Base-by-base conservation (phyloP, 2,888 invertebrate species). In the Atethmia centrago region DNA sequence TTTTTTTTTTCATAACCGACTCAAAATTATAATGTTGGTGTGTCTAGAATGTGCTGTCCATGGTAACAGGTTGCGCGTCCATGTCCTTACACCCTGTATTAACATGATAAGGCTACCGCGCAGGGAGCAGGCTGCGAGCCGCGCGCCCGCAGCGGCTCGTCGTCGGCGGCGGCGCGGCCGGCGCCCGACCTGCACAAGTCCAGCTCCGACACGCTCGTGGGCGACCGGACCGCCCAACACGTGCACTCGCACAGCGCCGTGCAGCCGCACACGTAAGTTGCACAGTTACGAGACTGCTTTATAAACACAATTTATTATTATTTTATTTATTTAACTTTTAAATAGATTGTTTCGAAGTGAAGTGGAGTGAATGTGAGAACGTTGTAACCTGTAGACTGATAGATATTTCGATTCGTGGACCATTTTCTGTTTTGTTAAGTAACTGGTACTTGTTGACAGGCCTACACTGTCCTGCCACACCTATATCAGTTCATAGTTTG, bases 181-280 rank as follows among this genome's bases (percentile, higher is more conserved):
- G 65, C 88, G 64, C 90, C 86, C 9, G 93, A 94, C 73, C 90
- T 94, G 80, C 93, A 94, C 91, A 94, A 94, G 66, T 94, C 95
- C 40, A 95, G 94, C 81, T 96, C 96, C 4, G 96, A 96, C 90
- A 90, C 93, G 19, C 92, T 92, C 82, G 95, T 95, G 82, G 86
- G 92, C 78, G 80, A 86, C 55, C 80, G 85, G 74, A 84, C 80
- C 40, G 56, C 87, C 21, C 89, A 88, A 56, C 89, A 79, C 75
- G 89, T 90, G 42, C 87, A 91, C 45, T 55, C 91, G 42, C 91
- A 90, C 82, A 86, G 88, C 82, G 87, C 83, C 31, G 77, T 78
- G 40, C 89, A 88, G 67, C 85, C 88, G 28, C 87, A 84, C 51
- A 85, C 85, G 84, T 86, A 10, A n/a, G 63, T 49, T 5, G 9